Evolutionary conservation across 2,888 invertebrate species (phyloP), one percentile per base, ranked within the genome.

Genomic region (Dicranocentrus wangi): DNA sequence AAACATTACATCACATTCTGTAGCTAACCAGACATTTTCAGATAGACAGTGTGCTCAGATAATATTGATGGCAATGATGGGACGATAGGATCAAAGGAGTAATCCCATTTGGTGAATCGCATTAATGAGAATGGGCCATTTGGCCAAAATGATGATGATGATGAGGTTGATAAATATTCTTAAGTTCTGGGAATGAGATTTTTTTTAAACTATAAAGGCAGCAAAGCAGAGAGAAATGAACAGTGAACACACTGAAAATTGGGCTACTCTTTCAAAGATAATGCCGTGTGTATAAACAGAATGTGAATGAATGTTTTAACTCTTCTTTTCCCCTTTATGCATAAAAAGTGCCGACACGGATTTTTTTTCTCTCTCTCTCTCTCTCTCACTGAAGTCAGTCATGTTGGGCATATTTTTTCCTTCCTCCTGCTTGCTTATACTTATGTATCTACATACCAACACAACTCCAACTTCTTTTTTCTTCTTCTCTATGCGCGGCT

Each of bases 71-170:
- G n/a, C n/a, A n/a, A n/a, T n/a, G n/a, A n/a, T n/a, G n/a, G n/a
- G n/a, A n/a, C n/a, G n/a, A n/a, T n/a, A n/a, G n/a, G n/a, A n/a
- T n/a, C n/a, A n/a, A n/a, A n/a, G n/a, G n/a, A n/a, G n/a, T 47
- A 71, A 63, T 71, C 60, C 63, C 51, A 63, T 53, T 63, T 72
- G 47, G 63, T 72, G 72, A 72, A 72, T 63, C 63, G 51, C 72
- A 72, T 72, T 72, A 72, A 72, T 66, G 66, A 68, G 60, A 76
- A 76, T 68, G 76, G 47, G 76, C 76, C 43, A 75, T 75, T 75
- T 75, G 42, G 68, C 58, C 58, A 66, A 75, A 68, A 76, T 63
- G 15, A 28, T 51, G 19, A 71, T 60, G 70, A 71, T 63, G 72
- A 63, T 63, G 72, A 51, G 72, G 17, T 51, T 72, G 63, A 72